Percentiles rank a stretch among this genome's conserved stretches.
phyloP scores from a whole-genome alignment of 2,113 vertebrate species.

The Heterotis niloticus region DNA sequence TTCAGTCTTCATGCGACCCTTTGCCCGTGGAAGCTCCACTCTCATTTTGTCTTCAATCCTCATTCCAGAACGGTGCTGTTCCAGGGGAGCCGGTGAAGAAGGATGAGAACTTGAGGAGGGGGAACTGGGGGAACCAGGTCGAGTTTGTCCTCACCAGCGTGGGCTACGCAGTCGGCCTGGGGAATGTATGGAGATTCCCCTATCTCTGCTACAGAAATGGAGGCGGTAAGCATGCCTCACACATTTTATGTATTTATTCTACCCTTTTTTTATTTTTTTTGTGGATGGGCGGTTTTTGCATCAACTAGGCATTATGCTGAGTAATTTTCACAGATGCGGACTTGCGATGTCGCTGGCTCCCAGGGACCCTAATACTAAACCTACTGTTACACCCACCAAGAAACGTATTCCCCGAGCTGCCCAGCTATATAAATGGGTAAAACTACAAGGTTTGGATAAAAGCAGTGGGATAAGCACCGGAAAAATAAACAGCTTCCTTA shows the following conservation, averaged over 20 bases:
- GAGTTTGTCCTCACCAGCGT: conserved; percentile 98
- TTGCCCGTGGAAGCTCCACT: neutral
- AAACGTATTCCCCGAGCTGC: too few species aligned
- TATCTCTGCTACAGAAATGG: conserved; percentile 99
- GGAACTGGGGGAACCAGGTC: conserved; percentile 98
- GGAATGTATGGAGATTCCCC: conserved; percentile 98
- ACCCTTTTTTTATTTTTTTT: neutral
- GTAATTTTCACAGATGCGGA: neutral
- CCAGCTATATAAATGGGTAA: too few species aligned
- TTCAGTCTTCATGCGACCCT: neutral
- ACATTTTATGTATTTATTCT: neutral
- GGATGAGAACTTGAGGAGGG: conserved; percentile 86
- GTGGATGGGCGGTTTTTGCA: neutral
- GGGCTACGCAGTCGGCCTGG: conserved; percentile 95
- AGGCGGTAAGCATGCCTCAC: conserved; percentile 72
- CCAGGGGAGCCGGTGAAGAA: conserved; percentile 84
- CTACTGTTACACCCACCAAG: too few species aligned
- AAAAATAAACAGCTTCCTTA: too few species aligned
- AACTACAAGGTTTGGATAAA: too few species aligned
- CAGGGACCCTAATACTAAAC: too few species aligned
- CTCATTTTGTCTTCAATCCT: conserved; percentile 25
- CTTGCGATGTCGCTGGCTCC: too few species aligned
- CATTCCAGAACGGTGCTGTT: conserved; percentile 88
- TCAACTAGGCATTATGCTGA: neutral
- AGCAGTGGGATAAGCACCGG: too few species aligned